Conservation (phyloP, 2,888 invertebrate species). For the Apamea monoglypha region DNA sequence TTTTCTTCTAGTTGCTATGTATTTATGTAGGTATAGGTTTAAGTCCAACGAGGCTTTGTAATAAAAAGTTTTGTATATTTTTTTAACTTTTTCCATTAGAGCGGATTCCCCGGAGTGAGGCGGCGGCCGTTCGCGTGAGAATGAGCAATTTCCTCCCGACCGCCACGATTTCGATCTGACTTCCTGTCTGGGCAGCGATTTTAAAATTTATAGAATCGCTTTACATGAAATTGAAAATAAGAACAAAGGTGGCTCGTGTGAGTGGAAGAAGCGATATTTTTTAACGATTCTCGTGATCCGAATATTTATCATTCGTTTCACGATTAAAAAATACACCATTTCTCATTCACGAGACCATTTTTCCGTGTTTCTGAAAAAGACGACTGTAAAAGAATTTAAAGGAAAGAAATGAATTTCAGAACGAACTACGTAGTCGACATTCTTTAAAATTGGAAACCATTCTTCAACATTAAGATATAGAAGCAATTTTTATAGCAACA, state of each 20-base stretch:
- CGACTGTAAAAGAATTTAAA: constrained; percentile 22
- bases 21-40: constrained; percentile 59
- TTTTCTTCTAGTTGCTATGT: constrained; percentile 62
- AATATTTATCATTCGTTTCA: constrained; percentile 33
- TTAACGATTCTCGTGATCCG: constrained; percentile 38
- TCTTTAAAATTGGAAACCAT: constrained; percentile 43
- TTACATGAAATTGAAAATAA: constrained; percentile 87
- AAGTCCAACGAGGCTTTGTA: constrained; percentile 78
- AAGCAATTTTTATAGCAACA: constrained; percentile 55
- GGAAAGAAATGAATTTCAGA: constrained; percentile 19
- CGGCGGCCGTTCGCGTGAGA: constrained; percentile 88
- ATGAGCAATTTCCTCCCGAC: constrained; percentile 89
- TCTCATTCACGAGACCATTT: neutral
- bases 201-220: constrained; percentile 89
- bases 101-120: constrained; percentile 83
- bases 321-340: constrained; percentile 6
- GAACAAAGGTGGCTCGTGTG: constrained; percentile 75
- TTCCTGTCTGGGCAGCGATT: constrained; percentile 89
- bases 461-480: constrained; percentile 47
- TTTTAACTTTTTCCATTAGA: constrained; percentile 89
- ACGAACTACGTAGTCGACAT: constrained; percentile 1
- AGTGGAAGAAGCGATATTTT: constrained; percentile 68
- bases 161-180: constrained; percentile 89
- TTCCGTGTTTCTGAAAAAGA: constrained; percentile 16
- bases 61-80: constrained; percentile 87